A percentile compares a stretch with the other conserved stretches of the same genome.
Conservation (phyloP, 2,888 invertebrate species). For the Bruchidius siliquastri region DNA sequence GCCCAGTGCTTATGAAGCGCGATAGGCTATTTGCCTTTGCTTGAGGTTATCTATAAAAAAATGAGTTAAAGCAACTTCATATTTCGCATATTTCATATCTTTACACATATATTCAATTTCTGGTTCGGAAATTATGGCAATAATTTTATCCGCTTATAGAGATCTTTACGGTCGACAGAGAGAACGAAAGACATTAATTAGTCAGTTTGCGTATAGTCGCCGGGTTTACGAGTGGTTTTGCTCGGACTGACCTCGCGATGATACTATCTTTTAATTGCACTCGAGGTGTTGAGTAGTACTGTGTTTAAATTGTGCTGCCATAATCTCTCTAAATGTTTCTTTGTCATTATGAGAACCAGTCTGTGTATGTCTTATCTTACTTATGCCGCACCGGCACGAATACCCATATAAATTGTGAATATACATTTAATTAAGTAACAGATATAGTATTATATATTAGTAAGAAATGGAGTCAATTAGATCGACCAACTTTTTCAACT, state of each 20-base stretch:
- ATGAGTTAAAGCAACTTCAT: too few species aligned
- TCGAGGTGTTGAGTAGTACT: not conserved
- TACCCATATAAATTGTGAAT: not conserved
- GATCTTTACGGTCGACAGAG: not conserved
- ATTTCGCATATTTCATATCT: not conserved
- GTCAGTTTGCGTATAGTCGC: not conserved
- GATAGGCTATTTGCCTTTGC: too few species aligned
- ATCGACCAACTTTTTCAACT: too few species aligned
- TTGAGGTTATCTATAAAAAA: too few species aligned
- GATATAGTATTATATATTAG: not conserved
- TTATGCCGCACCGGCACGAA: not conserved
- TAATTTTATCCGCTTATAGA: not conserved
- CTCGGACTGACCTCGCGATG: not conserved
- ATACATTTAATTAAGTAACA: not conserved
- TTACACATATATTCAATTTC: not conserved
- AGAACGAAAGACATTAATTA: not conserved
- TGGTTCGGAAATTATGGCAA: not conserved
- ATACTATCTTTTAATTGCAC: not conserved
- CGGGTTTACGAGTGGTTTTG: not conserved
- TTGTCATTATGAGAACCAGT: not conserved
- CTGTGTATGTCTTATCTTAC: not conserved
- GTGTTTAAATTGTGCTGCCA: not conserved
- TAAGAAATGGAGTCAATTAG: not conserved
- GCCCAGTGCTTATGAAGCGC: too few species aligned
- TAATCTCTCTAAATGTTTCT: not conserved